Base-by-base conservation (phyloP, 2,113 vertebrate genomes). In the Phodopus roborovskii region DNA sequence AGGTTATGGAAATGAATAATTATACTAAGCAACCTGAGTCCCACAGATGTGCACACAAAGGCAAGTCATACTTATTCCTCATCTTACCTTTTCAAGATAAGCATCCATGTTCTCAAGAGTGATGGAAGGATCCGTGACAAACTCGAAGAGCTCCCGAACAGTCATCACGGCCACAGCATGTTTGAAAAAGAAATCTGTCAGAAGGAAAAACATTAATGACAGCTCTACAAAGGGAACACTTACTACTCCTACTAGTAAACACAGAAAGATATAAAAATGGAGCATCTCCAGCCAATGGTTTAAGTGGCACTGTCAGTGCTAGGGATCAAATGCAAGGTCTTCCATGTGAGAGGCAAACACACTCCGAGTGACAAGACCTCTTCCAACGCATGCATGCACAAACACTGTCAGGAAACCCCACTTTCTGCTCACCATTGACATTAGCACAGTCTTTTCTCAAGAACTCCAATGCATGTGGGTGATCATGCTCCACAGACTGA, bases 401-500 rank as follows among this genome's bases (percentile, higher is more conserved):
- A 78, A 36, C 0, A 10, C 17, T 33, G 33, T 6, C 5, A 83
- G 48, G 92, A 88, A 8, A 90, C 12, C 36, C n/a, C 0, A 33
- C 62, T 42, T 79, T 45, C 85, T 15, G n/a, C 98, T 97, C 95
- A 99, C 99, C 99, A 0, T 99, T 99, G 71, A 99, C 96, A 0
- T 99, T 99, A 97, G 98, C 98, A 97, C 99, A 99, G 97, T 99
- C 99, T 94, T 99, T 99, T 8, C 99, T 98, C 84, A 99, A 98
- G 98, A 99, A 99, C 98, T 99, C 99, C 87, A 99, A 98, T 0
- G 99, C 99, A 0, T 99, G 99, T 0, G 99, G 99, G 92, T 99
- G 99, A 96, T 99, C 99, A 0, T 99, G 99, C 62, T 99, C 99
- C 97, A 99, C 99, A 0, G 99, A 99, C 98, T 99, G 99, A 0